Evolutionary conservation across 2,113 vertebrate species (phyloP), one percentile per base, ranked within the genome.

Genomic region (Xyrauchen texanus): DNA sequence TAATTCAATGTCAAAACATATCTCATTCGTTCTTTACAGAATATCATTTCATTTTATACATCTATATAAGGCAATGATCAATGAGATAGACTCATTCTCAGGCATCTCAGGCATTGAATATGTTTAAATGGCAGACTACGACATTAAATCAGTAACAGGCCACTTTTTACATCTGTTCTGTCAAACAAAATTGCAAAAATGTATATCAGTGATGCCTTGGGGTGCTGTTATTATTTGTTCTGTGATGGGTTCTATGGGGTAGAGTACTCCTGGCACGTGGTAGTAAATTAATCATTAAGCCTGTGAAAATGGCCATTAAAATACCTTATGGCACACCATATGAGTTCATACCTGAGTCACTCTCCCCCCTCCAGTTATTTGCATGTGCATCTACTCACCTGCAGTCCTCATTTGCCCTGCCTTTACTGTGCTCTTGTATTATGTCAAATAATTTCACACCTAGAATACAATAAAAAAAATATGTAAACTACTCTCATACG

Each of bases 91-190:
- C 57, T 58, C 46, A 13, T 49, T 15, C 10, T n/a, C 68, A 15
- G 12, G 34, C 71, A 12, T 74, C 46, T 63, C 57, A 13, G 45
- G 16, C 16, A 63, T 7, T n/a, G 15, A 11, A 62, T 66, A 67
- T 76, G 7, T 9, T 80, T 81, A 10, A 74, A 61, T 52, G 65
- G 63, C 8, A 82, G 68, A n/a, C 68, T 55, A 7, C 3, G 12
- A 51, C 46, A 62, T 75, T 82, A 52, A 80, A 80, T 82, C 82
- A 73, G 46, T 53, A 62, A n/a, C 53, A 53, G 42, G 55, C 15
- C 34, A 12, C 52, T 60, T 15, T 57, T 58, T 68, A 85, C 79
- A 80, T 74, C 82, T 84, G 82, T 82, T 72, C 81, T 80, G 85
- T 82, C 76, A 81, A 51, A 68, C 72, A 45, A 73, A 63, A 80